A percentile compares a stretch with the other conserved stretches of the same genome.
These are phyloP conservation scores for Dinothrombium tinctorium DNA, from an alignment of 1,140 invertebrate species.

Conservation along the genomic window DNA sequence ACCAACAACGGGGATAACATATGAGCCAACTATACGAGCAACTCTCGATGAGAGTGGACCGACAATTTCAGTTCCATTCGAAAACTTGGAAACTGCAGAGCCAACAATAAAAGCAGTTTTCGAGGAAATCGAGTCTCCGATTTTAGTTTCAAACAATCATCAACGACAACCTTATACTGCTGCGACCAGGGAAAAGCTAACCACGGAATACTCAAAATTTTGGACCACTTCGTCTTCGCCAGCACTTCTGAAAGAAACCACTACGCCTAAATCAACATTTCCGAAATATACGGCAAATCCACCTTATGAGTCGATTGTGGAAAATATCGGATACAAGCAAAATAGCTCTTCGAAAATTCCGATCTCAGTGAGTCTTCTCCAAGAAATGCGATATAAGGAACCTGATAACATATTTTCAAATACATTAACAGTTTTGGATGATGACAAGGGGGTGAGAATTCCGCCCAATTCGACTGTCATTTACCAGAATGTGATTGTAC, in stretches of 20 bases:
- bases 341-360: background rate
- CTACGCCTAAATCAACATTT: background rate
- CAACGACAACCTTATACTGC: background rate
- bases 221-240: background rate
- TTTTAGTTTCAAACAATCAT: background rate
- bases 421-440: constrained; percentile 6
- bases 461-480: constrained; percentile 8
- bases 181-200: background rate
- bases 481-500: constrained; percentile 9
- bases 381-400: constrained; percentile 4
- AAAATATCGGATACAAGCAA: background rate
- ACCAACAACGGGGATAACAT: too few relatives aligned
- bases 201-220: background rate
- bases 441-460: background rate
- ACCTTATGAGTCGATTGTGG: background rate
- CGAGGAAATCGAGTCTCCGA: background rate
- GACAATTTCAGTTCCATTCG: too few relatives aligned
- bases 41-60: too few relatives aligned
- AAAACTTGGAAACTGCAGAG: too few relatives aligned
- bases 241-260: background rate
- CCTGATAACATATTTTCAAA: constrained; percentile 7
- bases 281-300: background rate
- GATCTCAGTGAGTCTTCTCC: background rate
- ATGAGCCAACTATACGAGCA: too few relatives aligned
- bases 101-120: too few relatives aligned